Percentiles rank a stretch among this genome's conserved stretches.
Evolutionary conservation across 1,140 invertebrate species (phyloP).

Genomic region (Drosophila littoralis): DNA sequence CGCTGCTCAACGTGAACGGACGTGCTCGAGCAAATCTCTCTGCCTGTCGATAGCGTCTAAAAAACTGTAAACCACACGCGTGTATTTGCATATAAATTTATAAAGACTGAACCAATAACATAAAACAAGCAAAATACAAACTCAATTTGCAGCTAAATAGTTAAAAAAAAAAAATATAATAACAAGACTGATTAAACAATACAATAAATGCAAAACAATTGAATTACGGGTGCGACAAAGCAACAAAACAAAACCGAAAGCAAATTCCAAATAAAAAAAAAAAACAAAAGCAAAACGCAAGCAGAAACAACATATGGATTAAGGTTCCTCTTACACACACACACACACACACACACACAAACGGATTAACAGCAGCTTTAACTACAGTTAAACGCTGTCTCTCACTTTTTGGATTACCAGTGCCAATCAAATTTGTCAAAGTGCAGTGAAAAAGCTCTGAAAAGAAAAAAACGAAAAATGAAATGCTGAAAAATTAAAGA

Average conservation of each 20-base stretch:
- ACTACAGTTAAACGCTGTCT: slow-evolving; percentile 62
- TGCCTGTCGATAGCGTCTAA: slow-evolving; percentile 40
- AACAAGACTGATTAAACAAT: slow-evolving; percentile 74
- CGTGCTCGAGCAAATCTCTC: slow-evolving; percentile 48
- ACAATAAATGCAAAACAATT: slow-evolving; percentile 67
- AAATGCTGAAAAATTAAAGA: slow-evolving; percentile 47
- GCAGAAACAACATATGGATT: slow-evolving; percentile 76
- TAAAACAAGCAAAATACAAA: slow-evolving; percentile 60
- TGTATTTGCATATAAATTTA: slow-evolving; percentile 40
- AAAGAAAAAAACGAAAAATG: slow-evolving; percentile 66
- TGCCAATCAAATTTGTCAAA: slow-evolving; percentile 64
- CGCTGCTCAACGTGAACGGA: slow-evolving; percentile 67
- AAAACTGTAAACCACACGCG: slow-evolving; percentile 51
- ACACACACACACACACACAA: slow-evolving; percentile 44
- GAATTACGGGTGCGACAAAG: slow-evolving; percentile 68
- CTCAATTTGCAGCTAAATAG: slow-evolving; percentile 62
- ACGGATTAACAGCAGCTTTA: slow-evolving; percentile 70
- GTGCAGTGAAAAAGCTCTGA: slow-evolving; percentile 42
- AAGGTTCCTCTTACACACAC: slow-evolving; percentile 73
- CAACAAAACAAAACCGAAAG: slow-evolving; percentile 38
- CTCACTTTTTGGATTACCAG: slow-evolving; percentile 79
- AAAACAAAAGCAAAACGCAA: slow-evolving; percentile 35
- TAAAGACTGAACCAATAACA: slow-evolving; percentile 58
- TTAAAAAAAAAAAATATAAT: slow-evolving; percentile 43
- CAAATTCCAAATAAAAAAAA: slow-evolving; percentile 27